Evolutionary conservation across 2,888 invertebrate genomes (phyloP).

Genomic region (Athalia cordata): DNA sequence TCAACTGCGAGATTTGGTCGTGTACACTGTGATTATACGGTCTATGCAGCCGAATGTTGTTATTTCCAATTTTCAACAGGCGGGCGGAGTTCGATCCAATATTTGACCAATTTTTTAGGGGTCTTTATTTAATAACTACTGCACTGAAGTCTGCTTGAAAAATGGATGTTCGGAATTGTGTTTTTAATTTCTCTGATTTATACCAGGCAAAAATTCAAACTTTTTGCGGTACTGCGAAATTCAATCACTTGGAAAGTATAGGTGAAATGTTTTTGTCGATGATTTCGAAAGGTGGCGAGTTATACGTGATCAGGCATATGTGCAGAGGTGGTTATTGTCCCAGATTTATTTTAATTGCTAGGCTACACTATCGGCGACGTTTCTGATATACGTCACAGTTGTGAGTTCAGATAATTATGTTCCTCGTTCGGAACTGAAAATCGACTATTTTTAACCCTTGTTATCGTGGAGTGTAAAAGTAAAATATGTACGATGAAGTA

Average conservation of each 20-base stretch:
- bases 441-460: not conserved
- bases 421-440: not conserved
- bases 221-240: no score
- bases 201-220: no score
- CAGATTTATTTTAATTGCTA: constrained; percentile 4
- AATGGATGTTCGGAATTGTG: no score
- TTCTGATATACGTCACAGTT: not conserved
- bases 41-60: not conserved
- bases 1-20: constrained; percentile 15
- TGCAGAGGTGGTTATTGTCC: not conserved
- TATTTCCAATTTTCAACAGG: not conserved
- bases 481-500: no score
- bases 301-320: no score
- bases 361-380: constrained; percentile 7
- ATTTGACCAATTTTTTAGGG: not conserved
- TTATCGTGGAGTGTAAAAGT: no score
- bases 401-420: not conserved
- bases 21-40: constrained; percentile 26
- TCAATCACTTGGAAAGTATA: no score
- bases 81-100: not conserved
- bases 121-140: not conserved
- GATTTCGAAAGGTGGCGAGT: no score
- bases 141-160: no score
- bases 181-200: no score
- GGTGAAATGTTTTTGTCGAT: no score